Conservation (phyloP, 2,113 vertebrate genomes). For the Okapia johnstoni region DNA sequence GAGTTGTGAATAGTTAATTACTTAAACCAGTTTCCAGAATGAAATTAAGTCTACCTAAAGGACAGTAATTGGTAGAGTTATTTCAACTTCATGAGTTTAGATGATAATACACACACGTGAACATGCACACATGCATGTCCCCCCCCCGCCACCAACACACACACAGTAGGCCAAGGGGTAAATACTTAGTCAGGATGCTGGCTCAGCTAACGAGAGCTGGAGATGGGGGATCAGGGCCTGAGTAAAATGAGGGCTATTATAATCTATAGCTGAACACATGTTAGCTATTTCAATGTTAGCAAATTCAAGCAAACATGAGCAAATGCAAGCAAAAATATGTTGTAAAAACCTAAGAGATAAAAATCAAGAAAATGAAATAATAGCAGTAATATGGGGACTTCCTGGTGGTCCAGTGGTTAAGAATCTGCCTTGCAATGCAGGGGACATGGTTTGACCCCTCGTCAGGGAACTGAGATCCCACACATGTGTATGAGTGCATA, state of each 20-base stretch:
- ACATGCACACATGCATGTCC: not conserved
- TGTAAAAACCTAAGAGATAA: not conserved
- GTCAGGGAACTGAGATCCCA: not conserved
- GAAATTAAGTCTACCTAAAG: not conserved
- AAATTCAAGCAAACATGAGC: not conserved
- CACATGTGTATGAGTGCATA: fast-evolving
- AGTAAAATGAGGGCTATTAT: not conserved
- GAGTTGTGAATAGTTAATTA: not conserved
- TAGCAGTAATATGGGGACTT: not conserved
- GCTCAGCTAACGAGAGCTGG: not conserved
- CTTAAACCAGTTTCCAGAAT: not conserved
- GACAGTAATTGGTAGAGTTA: not conserved
- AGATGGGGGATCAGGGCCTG: not conserved
- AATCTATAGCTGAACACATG: not conserved
- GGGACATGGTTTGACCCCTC: not conserved
- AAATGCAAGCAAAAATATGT: not conserved
- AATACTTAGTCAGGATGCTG: not conserved
- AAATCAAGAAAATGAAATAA: not conserved
- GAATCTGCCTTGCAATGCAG: not conserved
- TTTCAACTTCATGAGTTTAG: not conserved
- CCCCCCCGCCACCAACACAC: not conserved
- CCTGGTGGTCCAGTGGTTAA: not conserved
- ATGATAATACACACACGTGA: not conserved
- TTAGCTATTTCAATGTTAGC: not conserved
- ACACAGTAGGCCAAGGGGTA: not conserved